These are phyloP conservation scores for Mus pahari DNA, from an alignment of 2,113 vertebrate genomes.

Conservation along the genomic window DNA sequence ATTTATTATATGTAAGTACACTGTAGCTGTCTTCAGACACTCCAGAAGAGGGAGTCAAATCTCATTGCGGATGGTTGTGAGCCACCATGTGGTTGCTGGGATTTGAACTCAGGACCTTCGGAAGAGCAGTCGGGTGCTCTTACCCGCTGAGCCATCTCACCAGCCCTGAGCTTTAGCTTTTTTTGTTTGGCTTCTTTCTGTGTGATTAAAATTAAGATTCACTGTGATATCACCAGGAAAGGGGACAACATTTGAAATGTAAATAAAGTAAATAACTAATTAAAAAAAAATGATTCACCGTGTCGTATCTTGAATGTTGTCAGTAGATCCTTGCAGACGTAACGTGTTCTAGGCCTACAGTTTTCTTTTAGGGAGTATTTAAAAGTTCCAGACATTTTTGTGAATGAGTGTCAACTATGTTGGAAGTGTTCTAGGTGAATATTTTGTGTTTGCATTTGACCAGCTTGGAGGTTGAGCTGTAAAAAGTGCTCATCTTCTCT, in stretches of 20 bases:
- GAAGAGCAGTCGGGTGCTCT: no score
- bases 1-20: no score
- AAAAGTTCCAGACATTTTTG: background rate
- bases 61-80: no score
- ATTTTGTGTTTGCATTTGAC: background rate
- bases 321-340: background rate
- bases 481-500: background rate
- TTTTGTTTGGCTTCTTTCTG: slow-evolving; percentile 26
- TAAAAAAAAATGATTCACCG: background rate
- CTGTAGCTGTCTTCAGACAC: no score
- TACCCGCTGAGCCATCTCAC: no score
- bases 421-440: background rate
- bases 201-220: background rate
- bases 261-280: no score
- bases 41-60: no score
- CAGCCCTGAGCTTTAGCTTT: background rate
- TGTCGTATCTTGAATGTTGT: background rate
- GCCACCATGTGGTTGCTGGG: no score
- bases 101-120: no score
- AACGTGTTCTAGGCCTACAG: background rate
- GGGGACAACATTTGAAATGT: no score
- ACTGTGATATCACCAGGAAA: no score
- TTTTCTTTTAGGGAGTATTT: background rate
- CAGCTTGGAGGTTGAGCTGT: background rate
- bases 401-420: background rate